Base-by-base conservation (phyloP, 2,113 vertebrate species). In the Corythaixoides concolor region DNA sequence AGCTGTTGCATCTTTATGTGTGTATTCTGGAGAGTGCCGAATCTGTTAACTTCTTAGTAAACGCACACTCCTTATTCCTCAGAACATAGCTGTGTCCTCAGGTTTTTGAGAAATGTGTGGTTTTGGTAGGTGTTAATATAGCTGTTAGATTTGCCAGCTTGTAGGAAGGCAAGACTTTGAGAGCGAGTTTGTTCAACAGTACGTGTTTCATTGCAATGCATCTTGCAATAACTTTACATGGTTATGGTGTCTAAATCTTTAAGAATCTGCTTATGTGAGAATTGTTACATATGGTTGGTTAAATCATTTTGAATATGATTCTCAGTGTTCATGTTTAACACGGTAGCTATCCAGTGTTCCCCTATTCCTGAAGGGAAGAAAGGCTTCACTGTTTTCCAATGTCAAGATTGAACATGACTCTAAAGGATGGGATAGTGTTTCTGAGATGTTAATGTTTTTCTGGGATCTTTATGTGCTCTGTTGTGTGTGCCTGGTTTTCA, bases 21-120 rank as follows among this genome's bases (percentile, higher is more conserved):
- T 41, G 18, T 30, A 2, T 59, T 68, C 22, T 79, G 41, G 37
- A 83, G 32, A 92, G 47, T 5, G 11, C 5, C 21, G 20, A 41
- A 52, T 69, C 39, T 84, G 19, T 24, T 30, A 45, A 37, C 20
- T 79, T 52, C 50, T 33, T 50, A 15, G 20, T 74, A 32, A 56
- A 63, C 30, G 12, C 4, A 7, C 1, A 1, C 2, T 77, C 9
- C 4, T 64, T 53, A 3, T 58, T 85, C 37, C 47, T 87, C 10
- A 85, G 16, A 91, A 50, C 23, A 8, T 11, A 77, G 2, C 17
- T 28, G 3, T 67, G 12, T 59, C 17, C 12, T 91, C 37, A 30
- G 6, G 5, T 70, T 89, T 53, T 80, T 56, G 22, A 55, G 3
- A 18, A 47, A 64, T 55, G 5, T 0, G 0, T 56, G 0, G 33